A percentile compares a stretch with the other conserved stretches of the same genome.
These are phyloP conservation scores for Ophiodon elongatus DNA, from an alignment of 2,113 vertebrate genomes.

Conservation along the genomic window DNA sequence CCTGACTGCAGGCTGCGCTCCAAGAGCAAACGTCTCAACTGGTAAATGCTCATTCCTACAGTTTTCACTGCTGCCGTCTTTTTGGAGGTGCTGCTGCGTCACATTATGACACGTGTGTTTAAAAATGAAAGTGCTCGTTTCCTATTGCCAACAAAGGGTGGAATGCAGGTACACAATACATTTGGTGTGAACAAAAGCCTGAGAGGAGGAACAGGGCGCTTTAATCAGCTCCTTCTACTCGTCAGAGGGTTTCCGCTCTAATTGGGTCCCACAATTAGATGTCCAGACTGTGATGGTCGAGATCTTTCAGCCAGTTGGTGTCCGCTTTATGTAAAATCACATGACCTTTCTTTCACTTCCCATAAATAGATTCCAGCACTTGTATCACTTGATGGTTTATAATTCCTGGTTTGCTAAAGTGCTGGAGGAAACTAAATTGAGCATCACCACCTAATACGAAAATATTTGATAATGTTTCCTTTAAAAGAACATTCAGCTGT, in stretches of 20 bases:
- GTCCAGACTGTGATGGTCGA: neutral
- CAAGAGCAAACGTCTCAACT: neutral
- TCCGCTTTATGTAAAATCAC: neutral
- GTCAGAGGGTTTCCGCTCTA: neutral
- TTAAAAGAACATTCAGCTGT: neutral
- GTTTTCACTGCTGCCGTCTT: neutral
- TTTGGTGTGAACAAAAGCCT: neutral
- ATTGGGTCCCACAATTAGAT: neutral
- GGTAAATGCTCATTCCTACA: neutral
- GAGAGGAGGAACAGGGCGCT: neutral
- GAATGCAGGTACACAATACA: neutral
- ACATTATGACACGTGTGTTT: neutral
- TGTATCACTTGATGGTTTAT: neutral
- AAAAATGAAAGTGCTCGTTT: neutral
- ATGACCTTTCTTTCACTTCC: neutral
- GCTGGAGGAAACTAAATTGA: neutral
- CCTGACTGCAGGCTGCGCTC: neutral
- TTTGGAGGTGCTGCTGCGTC: constrained; percentile 8
- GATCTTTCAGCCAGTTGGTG: neutral
- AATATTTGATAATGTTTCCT: neutral
- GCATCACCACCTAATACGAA: neutral
- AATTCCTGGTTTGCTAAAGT: neutral
- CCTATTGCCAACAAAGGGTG: neutral
- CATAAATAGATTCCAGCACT: neutral
- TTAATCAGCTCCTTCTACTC: neutral